Conservation (phyloP, 64 coral and sea anemone species). For the Astreopora myriophthalma region DNA sequence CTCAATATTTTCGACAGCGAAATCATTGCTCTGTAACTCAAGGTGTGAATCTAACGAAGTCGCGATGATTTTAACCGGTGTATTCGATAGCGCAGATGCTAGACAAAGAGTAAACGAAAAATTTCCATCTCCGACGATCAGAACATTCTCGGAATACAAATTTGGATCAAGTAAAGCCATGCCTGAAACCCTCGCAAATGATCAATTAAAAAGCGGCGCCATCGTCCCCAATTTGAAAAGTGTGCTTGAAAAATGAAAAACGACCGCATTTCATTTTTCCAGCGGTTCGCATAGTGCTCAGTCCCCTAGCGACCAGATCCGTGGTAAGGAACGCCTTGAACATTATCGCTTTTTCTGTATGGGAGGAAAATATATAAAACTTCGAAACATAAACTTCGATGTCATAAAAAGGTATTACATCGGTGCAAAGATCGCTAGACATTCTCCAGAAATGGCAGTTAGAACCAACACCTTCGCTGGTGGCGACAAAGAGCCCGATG, state of each 20-base stretch:
- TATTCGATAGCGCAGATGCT: constrained; percentile 49
- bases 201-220: background rate
- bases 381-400: background rate
- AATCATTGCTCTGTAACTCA: constrained; percentile 43
- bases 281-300: background rate
- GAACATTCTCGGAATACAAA: constrained; percentile 59
- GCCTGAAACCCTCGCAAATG: background rate
- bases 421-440: background rate
- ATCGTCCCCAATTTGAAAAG: no score
- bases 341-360: background rate
- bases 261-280: background rate
- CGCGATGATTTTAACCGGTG: constrained; percentile 51
- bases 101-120: constrained; percentile 93
- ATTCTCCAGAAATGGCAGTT: background rate
- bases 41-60: constrained; percentile 78
- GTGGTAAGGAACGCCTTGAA: background rate
- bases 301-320: no score
- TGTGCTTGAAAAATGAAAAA: background rate
- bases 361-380: background rate
- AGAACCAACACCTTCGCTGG: background rate
- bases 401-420: background rate
- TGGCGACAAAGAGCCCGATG: background rate
- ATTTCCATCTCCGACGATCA: constrained; percentile 96
- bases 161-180: constrained; percentile 75
- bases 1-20: constrained; percentile 81